A percentile compares a stretch with the other conserved stretches of the same genome.
phyloP scores from a whole-genome alignment of 1,140 invertebrate genomes.

The Conus ventricosus region DNA sequence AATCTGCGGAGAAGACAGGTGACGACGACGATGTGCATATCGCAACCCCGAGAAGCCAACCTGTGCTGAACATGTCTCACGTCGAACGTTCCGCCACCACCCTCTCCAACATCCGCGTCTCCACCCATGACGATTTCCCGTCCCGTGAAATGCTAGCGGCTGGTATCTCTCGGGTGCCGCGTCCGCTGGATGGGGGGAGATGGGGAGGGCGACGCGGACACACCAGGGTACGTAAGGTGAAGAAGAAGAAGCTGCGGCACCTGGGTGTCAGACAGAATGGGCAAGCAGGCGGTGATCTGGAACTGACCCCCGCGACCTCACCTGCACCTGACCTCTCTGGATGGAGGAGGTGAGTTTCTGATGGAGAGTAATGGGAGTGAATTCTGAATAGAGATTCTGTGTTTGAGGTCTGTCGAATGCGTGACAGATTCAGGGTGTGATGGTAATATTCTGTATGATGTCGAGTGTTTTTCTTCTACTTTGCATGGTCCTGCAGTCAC shows the following conservation, averaged over 20 bases:
- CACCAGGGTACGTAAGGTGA: constrained; percentile 23
- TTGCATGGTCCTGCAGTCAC: too few species aligned
- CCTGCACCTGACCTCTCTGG: background rate
- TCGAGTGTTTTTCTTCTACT: too few species aligned
- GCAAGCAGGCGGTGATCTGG: background rate
- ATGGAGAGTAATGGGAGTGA: too few species aligned
- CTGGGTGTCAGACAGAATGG: constrained; percentile 6
- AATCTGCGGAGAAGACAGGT: constrained; percentile 30
- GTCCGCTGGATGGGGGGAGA: constrained; percentile 32
- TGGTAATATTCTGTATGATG: too few species aligned
- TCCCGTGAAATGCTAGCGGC: constrained; percentile 24
- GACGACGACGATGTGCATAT: constrained; percentile 22
- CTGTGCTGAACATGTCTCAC: background rate
- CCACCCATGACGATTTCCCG: constrained; percentile 29
- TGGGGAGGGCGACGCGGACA: background rate
- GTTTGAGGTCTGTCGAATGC: too few species aligned
- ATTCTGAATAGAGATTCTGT: too few species aligned
- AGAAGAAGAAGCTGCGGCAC: constrained; percentile 38
- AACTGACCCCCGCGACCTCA: background rate
- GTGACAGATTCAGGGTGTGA: too few species aligned
- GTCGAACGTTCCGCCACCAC: constrained; percentile 40
- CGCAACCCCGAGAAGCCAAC: constrained; percentile 8
- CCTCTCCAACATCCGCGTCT: constrained; percentile 48
- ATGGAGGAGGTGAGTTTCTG: background rate
- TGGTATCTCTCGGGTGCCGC: constrained; percentile 14